These are phyloP conservation scores for Athene cunicularia DNA, from an alignment of 2,113 vertebrate genomes.

Conservation along the genomic window DNA sequence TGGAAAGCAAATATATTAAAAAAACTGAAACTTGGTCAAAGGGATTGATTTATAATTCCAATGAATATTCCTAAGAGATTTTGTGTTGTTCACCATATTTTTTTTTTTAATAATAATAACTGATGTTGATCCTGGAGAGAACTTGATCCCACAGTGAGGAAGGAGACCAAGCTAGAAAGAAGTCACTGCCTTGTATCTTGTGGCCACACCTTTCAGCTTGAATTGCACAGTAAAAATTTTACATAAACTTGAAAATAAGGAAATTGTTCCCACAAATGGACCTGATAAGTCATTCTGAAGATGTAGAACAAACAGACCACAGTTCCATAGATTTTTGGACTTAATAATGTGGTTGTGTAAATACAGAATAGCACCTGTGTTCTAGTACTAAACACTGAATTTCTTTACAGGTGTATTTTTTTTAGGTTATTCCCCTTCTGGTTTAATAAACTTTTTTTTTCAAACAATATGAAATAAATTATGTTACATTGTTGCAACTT, in stretches of 20 bases:
- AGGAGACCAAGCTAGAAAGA: neutral
- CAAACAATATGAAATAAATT: neutral
- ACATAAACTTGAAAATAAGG: neutral
- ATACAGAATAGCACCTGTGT: constrained; percentile 37
- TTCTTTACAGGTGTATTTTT: constrained; percentile 39
- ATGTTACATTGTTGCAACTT: neutral
- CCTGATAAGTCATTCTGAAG: constrained; percentile 44
- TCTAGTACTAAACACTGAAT: constrained; percentile 44
- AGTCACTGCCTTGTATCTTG: neutral
- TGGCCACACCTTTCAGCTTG: neutral
- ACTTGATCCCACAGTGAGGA: neutral
- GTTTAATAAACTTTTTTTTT: constrained; percentile 21
- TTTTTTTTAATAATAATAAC: neutral
- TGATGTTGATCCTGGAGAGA: neutral
- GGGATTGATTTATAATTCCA: neutral
- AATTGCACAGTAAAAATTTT: neutral
- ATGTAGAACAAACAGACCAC: constrained; percentile 46
- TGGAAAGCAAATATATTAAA: neutral
- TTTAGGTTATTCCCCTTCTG: constrained; percentile 51
- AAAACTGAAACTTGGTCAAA: neutral
- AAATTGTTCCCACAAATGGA: constrained; percentile 37
- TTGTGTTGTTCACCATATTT: neutral
- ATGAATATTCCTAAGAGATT: neutral
- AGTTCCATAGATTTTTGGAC: constrained; percentile 54
- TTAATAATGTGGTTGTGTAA: constrained; percentile 59